A percentile compares a stretch with the other conserved stretches of the same genome.
phyloP scores from a whole-genome alignment of 2,113 vertebrate species.

The Bufo bufo region DNA sequence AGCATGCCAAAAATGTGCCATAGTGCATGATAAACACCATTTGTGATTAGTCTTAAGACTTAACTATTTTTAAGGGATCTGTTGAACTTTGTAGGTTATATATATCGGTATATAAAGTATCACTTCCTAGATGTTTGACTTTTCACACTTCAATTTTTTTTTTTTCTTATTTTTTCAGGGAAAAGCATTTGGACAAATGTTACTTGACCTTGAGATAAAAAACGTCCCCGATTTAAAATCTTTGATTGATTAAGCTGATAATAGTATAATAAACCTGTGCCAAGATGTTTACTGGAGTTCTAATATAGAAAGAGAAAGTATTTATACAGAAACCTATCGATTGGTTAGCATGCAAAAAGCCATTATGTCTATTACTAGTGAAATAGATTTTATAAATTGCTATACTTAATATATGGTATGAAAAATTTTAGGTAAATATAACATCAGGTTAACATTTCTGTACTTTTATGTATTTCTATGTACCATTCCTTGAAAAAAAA shows the following conservation, averaged over 20 bases:
- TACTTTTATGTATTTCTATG: not conserved
- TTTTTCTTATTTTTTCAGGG: constrained; percentile 73
- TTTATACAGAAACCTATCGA: constrained; percentile 16
- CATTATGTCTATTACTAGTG: not conserved
- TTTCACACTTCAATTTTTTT: not conserved
- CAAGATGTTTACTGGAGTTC: constrained; percentile 22
- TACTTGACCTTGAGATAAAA: constrained; percentile 81
- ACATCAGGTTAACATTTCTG: not conserved
- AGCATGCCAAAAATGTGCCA: too few relatives aligned
- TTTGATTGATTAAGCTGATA: constrained; percentile 73
- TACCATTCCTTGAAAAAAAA: too few relatives aligned
- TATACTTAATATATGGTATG: not conserved
- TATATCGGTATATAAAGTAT: not conserved
- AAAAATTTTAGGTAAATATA: not conserved
- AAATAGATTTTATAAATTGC: not conserved
- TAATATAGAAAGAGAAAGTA: not conserved
- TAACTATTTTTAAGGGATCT: not conserved
- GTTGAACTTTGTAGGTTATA: not conserved
- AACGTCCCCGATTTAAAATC: constrained; percentile 85
- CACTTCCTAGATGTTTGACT: not conserved
- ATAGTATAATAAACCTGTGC: not conserved
- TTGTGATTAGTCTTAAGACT: too few relatives aligned
- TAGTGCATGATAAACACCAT: too few relatives aligned
- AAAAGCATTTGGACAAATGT: constrained; percentile 86
- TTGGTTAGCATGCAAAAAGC: not conserved